Conservation (phyloP, 2,113 vertebrate species). For the Plectropomus leopardus region DNA sequence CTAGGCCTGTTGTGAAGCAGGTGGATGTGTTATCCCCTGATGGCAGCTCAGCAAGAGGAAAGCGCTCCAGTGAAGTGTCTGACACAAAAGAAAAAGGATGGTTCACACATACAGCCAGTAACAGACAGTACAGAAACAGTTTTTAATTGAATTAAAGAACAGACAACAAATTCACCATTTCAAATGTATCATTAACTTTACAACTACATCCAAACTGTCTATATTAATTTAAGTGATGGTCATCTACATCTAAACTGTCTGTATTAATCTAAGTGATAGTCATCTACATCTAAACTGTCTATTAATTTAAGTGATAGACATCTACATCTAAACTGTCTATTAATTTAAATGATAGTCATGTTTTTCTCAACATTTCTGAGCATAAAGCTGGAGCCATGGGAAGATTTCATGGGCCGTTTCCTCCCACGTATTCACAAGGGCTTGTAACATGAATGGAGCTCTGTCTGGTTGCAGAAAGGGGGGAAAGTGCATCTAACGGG, state of each 20-base stretch:
- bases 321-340: background rate
- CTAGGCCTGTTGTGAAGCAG: slow-evolving; percentile 89
- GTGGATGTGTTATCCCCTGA: slow-evolving; percentile 75
- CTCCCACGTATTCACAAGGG: slow-evolving; percentile 84
- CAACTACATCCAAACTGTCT: background rate
- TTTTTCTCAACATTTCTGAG: slow-evolving; percentile 42
- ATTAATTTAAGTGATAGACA: background rate
- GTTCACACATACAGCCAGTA: slow-evolving; percentile 3
- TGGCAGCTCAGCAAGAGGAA: slow-evolving; percentile 83
- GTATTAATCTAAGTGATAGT: background rate
- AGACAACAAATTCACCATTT: background rate
- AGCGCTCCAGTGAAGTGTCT: slow-evolving; percentile 88
- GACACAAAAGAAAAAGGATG: slow-evolving; percentile 39
- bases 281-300: background rate
- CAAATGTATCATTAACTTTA: background rate
- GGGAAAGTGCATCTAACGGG: slow-evolving; percentile 78
- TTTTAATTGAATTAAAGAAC: background rate
- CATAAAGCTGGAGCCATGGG: slow-evolving; percentile 55
- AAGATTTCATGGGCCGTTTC: slow-evolving; percentile 74
- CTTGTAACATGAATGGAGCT: slow-evolving; percentile 83
- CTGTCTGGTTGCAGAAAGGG: slow-evolving; percentile 75
- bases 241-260: background rate
- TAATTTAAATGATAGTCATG: background rate
- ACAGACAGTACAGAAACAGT: slow-evolving; percentile 32
- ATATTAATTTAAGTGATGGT: background rate